Base-by-base conservation (phyloP, 2,797 vertebrate genomes). In the Darevskia nairensis region DNA sequence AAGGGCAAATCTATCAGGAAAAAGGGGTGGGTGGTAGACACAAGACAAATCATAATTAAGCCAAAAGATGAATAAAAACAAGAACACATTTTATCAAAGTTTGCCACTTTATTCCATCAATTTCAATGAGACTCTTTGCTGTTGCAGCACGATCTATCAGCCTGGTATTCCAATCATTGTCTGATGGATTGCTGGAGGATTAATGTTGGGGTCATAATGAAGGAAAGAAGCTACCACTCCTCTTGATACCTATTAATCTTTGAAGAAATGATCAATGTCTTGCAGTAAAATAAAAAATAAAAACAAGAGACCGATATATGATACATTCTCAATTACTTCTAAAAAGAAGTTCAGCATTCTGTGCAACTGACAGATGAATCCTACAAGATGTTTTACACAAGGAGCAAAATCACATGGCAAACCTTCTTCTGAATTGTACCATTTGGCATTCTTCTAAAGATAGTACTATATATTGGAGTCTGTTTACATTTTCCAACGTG, bases 31-130 rank as follows among this genome's bases (percentile, higher is more conserved):
- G 76, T 76, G 41, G 61, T 86, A 90, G 80, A 88, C 93, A 92
- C 61, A 80, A 94, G 88, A 92, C 88, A 94, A 77, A 21, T 96
- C 59, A 78, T 94, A 94, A 95, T 93, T 95, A 95, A 94, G 89
- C 88, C n/a, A 7, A 95, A 94, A 94, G 68, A 94, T 94, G 93
- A 94, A 94, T 94, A n/a, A 94, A 94, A 96, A 92, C n/a, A 46
- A 93, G 84, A 86, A 1, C 8, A 6, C 76, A 92, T 94, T 96
- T 96, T 93, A 94, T 94, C 91, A 94, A 93, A 88, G 75, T 85
- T 95, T 93, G 86, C 86, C 66, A 91, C 84, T 92, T 55, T 95
- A 93, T 95, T 96, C 92, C 93, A 94, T 95, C 94, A 95, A 88
- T 89, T 94, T 94, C 94, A 96, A 95, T 90, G 74, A 94, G 50